A percentile compares a stretch with the other conserved stretches of the same genome.
These are phyloP conservation scores for Brenthis daphne DNA, from an alignment of 2,888 invertebrate species.

Conservation along the genomic window DNA sequence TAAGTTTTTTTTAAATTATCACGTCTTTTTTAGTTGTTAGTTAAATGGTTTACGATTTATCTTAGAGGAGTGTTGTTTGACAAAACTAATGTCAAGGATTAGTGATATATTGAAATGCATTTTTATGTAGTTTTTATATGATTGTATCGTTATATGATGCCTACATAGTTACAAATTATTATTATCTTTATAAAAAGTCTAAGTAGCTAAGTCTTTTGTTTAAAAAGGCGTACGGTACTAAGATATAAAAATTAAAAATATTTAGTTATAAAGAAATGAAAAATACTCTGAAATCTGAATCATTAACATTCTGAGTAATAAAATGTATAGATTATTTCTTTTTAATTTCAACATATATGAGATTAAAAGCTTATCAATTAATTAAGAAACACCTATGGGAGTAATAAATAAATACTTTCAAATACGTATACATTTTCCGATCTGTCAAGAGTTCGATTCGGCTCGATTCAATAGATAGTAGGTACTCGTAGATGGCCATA, in stretches of 20 bases:
- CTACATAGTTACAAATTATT: background rate
- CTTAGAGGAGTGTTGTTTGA: background rate
- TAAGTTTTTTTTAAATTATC: slow-evolving; percentile 18
- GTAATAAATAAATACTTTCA: slow-evolving; percentile 12
- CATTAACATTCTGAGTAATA: slow-evolving; percentile 9
- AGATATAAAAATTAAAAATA: background rate
- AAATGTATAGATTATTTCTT: background rate
- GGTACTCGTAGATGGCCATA: background rate
- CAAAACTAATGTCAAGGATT: background rate
- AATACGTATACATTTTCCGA: slow-evolving; percentile 16
- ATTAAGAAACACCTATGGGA: slow-evolving; percentile 14
- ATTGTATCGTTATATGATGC: too few relatives aligned
- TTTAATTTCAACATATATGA: background rate
- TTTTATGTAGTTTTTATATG: too few relatives aligned
- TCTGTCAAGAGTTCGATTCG: background rate
- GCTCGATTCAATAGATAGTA: slow-evolving; percentile 17
- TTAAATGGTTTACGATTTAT: slow-evolving; percentile 8
- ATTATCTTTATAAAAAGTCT: background rate
- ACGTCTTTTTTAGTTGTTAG: slow-evolving; percentile 7
- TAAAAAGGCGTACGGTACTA: too few relatives aligned
- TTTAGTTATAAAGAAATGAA: background rate
- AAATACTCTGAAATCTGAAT: background rate
- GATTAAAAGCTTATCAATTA: slow-evolving; percentile 20
- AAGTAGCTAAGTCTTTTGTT: background rate
- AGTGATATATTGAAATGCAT: too few relatives aligned